These are phyloP conservation scores for Poecilia velifera DNA, from an alignment of 2,797 vertebrate genomes.

Conservation along the genomic window DNA sequence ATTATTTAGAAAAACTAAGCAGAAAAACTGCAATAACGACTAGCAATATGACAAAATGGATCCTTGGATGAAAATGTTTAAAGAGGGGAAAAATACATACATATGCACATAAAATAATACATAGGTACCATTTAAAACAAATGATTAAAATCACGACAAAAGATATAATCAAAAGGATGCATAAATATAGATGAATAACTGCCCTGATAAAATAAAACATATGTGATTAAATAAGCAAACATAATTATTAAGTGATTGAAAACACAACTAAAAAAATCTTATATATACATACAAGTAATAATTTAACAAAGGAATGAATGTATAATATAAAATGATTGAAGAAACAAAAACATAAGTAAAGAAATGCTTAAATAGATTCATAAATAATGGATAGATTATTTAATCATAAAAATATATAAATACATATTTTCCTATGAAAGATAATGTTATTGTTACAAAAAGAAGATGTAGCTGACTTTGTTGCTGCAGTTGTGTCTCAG, in stretches of 20 bases:
- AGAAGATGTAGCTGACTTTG: background rate
- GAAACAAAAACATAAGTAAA: no score
- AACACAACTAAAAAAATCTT: background rate
- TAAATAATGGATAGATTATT: no score
- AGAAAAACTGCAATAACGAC: no score
- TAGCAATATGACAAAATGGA: background rate
- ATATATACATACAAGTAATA: background rate
- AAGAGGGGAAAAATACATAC: background rate
- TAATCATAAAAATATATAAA: no score
- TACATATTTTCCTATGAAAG: no score
- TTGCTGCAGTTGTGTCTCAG: background rate
- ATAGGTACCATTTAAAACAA: background rate
- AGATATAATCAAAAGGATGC: background rate
- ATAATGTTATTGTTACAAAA: no score
- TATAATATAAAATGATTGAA: no score
- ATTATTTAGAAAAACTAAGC: no score
- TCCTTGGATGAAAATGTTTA: background rate
- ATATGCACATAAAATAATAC: background rate
- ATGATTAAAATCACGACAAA: background rate
- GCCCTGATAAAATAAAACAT: background rate
- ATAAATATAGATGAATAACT: no score
- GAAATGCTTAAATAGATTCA: no score
- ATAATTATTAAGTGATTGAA: background rate
- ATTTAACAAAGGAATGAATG: no score
- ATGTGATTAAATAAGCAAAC: background rate